A percentile compares a stretch with the other conserved stretches of the same genome.
These are phyloP conservation scores for Nycticorax nycticorax DNA, from an alignment of 2,113 vertebrate genomes.

Conservation along the genomic window DNA sequence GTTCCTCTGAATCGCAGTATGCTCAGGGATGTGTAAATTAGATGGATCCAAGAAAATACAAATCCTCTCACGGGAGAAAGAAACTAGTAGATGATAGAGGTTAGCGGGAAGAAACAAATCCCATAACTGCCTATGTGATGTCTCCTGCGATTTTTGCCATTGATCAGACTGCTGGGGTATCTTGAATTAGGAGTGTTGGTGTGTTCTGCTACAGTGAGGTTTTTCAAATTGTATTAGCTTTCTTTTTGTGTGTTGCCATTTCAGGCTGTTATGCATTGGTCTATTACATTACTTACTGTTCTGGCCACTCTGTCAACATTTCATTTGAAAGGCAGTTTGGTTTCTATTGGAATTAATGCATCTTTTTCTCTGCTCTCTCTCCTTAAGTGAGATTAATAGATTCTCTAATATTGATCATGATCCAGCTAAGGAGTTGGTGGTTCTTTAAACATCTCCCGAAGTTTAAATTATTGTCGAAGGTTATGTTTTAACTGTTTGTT, in stretches of 20 bases:
- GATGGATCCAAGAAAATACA: background rate
- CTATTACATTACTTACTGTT: background rate
- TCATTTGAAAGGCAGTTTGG: background rate
- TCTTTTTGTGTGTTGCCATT: background rate
- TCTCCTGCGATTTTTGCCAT: background rate
- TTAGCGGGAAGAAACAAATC: background rate
- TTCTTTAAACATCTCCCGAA: background rate
- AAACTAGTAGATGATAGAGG: background rate
- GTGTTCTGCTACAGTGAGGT: background rate
- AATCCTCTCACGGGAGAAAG: background rate
- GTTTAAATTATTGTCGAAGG: background rate
- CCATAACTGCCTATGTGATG: background rate
- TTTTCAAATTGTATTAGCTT: background rate
- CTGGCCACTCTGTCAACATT: background rate
- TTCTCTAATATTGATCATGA: background rate
- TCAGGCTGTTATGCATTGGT: background rate
- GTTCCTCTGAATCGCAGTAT: background rate
- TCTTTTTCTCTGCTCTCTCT: background rate
- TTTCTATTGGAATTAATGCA: background rate
- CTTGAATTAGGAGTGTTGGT: background rate
- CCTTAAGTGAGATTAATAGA: background rate
- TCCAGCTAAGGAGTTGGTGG: background rate
- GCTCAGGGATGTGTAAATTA: background rate
- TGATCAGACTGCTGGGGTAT: background rate
- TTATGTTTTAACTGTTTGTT: background rate